These are phyloP conservation scores for Trachops cirrhosus DNA, from an alignment of 2,797 vertebrate genomes.

Conservation along the genomic window DNA sequence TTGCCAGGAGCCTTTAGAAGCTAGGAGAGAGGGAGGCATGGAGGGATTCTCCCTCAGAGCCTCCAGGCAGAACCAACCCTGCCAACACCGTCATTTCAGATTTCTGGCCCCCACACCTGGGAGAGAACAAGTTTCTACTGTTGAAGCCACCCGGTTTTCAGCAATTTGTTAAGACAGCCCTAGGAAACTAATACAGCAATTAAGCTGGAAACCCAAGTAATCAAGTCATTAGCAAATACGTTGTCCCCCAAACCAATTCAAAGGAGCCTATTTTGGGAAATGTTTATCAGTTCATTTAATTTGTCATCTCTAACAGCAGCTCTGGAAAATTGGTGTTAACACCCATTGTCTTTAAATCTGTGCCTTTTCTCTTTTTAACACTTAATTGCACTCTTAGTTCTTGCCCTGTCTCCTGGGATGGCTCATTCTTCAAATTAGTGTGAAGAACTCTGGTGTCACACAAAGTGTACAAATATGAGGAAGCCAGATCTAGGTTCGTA, in stretches of 20 bases:
- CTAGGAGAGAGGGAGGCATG: background rate
- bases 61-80: background rate
- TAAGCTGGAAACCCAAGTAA: slow-evolving; percentile 23
- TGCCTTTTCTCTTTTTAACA: background rate
- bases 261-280: slow-evolving; percentile 11
- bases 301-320: slow-evolving; percentile 22
- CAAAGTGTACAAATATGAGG: background rate
- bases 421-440: background rate
- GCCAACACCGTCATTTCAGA: background rate
- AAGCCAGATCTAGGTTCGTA: background rate
- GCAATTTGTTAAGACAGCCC: background rate
- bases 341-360: background rate
- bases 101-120: background rate
- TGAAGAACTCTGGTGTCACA: background rate
- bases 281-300: slow-evolving; percentile 39
- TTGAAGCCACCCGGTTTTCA: background rate
- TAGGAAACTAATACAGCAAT: background rate
- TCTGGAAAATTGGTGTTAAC: slow-evolving; percentile 26
- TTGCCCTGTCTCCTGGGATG: background rate
- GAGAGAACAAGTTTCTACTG: background rate
- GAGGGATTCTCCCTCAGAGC: background rate
- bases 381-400: background rate
- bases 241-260: background rate
- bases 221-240: slow-evolving; percentile 38
- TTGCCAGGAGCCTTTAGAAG: background rate